These are phyloP conservation scores for Entelurus aequoreus DNA, from an alignment of 2,113 vertebrate genomes.

Conservation along the genomic window DNA sequence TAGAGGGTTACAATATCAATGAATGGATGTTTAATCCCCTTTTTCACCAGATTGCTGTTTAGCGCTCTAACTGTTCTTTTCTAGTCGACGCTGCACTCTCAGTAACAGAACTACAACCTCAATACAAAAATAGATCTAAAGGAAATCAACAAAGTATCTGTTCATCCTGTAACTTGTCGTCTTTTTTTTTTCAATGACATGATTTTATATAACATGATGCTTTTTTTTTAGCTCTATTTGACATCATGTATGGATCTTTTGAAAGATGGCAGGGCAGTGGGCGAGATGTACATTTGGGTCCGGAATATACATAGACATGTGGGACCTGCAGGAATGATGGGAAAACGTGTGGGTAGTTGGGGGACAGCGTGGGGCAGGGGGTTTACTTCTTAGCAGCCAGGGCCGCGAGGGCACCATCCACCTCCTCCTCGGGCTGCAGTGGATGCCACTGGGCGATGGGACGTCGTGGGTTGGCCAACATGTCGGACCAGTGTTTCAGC, in stretches of 20 bases:
- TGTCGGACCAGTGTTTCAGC: constrained; percentile 97
- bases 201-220: constrained; percentile 47
- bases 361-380: constrained; percentile 15
- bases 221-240: constrained; percentile 46
- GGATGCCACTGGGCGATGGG: constrained; percentile 99
- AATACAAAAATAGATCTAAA: constrained; percentile 75
- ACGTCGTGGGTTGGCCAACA: constrained; percentile 94
- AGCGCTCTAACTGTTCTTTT: constrained; percentile 31
- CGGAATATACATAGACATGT: constrained; percentile 52
- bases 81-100: constrained; percentile 52
- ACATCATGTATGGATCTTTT: constrained; percentile 59
- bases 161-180: constrained; percentile 54
- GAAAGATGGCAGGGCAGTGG: constrained; percentile 24
- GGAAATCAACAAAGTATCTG: constrained; percentile 64
- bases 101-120: constrained; percentile 63
- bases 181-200: constrained; percentile 57
- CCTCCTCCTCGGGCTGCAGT: constrained; percentile 94
- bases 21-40: constrained; percentile 48
- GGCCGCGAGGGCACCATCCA: constrained; percentile 80
- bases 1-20: constrained; percentile 52
- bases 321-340: constrained; percentile 29
- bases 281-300: constrained; percentile 34
- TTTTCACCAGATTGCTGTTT: constrained; percentile 38
- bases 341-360: constrained; percentile 29
- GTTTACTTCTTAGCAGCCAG: constrained; percentile 91